Conservation (phyloP, 2,888 invertebrate genomes). For the Anoplius nigerrimus region DNA sequence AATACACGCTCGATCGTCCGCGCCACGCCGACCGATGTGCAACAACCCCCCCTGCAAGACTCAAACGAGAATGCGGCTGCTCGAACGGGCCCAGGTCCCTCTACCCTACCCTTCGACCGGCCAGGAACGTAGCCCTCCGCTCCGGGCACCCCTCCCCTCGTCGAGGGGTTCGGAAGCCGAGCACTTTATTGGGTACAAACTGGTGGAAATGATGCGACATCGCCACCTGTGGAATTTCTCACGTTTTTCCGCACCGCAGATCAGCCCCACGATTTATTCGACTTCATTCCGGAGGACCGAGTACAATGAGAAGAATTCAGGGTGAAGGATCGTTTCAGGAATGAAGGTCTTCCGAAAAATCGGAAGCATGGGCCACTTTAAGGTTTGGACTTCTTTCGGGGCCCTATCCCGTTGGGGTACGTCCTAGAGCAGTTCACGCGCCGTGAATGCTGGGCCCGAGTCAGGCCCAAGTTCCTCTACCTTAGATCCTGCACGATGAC, state of each 20-base stretch:
- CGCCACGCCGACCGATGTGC: slow-evolving; percentile 34
- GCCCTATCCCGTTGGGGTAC: neutral
- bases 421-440: neutral
- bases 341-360: too few relatives aligned
- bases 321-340: too few relatives aligned
- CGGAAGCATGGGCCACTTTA: neutral
- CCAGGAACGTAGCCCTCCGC: slow-evolving; percentile 44
- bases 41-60: slow-evolving; percentile 58
- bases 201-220: neutral
- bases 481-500: slow-evolving; percentile 21
- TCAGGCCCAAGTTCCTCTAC: slow-evolving; percentile 36
- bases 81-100: slow-evolving; percentile 48
- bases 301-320: too few relatives aligned
- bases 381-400: neutral
- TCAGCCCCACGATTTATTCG: too few relatives aligned
- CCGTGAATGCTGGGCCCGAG: slow-evolving; percentile 30
- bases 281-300: too few relatives aligned
- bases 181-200: too few relatives aligned
- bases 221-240: neutral
- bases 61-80: slow-evolving; percentile 61
- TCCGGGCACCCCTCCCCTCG: slow-evolving; percentile 14
- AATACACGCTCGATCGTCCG: slow-evolving; percentile 25
- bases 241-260: neutral
- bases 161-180: too few relatives aligned
- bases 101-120: slow-evolving; percentile 44